A percentile compares a stretch with the other conserved stretches of the same genome.
Evolutionary conservation across 2,797 vertebrate species (phyloP).

Genomic region (Sebastes kiyomatsui): DNA sequence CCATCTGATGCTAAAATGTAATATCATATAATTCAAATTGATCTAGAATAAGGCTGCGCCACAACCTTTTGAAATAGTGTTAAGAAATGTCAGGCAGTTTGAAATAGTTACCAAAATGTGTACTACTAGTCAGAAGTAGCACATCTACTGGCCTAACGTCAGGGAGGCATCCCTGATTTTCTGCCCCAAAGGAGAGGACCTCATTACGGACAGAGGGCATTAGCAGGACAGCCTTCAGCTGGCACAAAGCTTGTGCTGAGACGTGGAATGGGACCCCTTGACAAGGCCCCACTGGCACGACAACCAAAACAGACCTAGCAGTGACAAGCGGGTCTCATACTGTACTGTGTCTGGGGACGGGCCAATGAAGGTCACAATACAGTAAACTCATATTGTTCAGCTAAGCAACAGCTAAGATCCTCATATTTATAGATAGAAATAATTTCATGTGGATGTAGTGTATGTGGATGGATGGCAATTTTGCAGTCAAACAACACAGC

Average conservation of each 20-base stretch:
- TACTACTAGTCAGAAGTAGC: background rate
- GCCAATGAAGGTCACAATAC: background rate
- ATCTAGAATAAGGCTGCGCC: background rate
- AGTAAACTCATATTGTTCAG: background rate
- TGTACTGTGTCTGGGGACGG: slow-evolving; percentile 9
- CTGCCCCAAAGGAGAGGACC: slow-evolving; percentile 33
- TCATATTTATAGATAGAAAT: background rate
- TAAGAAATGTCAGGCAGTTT: background rate
- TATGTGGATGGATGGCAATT: background rate
- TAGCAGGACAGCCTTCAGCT: slow-evolving; percentile 44
- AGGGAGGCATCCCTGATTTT: slow-evolving; percentile 26
- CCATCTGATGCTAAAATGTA: background rate
- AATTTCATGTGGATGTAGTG: background rate
- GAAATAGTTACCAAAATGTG: background rate
- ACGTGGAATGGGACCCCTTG: slow-evolving; percentile 26
- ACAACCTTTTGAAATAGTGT: background rate
- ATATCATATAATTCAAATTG: background rate
- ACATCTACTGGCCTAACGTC: background rate
- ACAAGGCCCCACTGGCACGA: slow-evolving; percentile 46
- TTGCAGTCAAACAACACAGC: background rate
- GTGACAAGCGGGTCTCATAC: slow-evolving; percentile 1
- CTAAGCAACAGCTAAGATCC: background rate
- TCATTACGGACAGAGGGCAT: slow-evolving; percentile 53
- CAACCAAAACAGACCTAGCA: slow-evolving; percentile 37
- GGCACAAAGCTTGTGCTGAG: slow-evolving; percentile 51